Percentiles rank a stretch among this genome's conserved stretches.
Conservation (phyloP, 2,113 vertebrate species). For the Calidris pugnax region DNA sequence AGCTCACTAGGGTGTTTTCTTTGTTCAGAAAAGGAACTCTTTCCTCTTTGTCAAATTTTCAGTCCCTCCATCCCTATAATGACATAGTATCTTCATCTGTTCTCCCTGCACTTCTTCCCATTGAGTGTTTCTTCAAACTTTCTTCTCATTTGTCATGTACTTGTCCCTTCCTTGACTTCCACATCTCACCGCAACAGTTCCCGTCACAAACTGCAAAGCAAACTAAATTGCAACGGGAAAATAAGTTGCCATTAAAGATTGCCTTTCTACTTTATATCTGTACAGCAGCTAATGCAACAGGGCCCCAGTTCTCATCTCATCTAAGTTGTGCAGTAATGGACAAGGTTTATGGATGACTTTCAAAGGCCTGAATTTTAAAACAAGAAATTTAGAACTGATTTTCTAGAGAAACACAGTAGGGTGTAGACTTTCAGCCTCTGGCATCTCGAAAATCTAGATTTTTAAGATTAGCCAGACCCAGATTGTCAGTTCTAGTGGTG, state of each 20-base stretch:
- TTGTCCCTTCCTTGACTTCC: not conserved
- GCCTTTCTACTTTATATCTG: not conserved
- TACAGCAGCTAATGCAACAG: not conserved
- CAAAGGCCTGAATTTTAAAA: not conserved
- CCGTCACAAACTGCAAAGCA: not conserved
- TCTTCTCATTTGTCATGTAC: not conserved
- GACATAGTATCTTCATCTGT: not conserved
- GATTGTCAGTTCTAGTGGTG: not conserved
- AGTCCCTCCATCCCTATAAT: not conserved
- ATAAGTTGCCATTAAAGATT: not conserved
- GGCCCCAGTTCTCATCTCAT: accelerated
- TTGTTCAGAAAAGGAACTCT: not conserved
- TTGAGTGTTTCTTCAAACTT: not conserved
- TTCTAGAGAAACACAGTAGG: not conserved
- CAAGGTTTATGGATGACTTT: not conserved
- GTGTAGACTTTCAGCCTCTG: not conserved
- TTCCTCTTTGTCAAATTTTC: not conserved
- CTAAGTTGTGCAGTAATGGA: not conserved
- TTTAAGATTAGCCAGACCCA: not conserved
- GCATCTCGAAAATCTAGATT: not conserved
- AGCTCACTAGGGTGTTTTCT: not conserved
- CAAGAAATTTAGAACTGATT: not conserved
- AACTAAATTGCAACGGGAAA: not conserved
- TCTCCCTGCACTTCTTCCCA: not conserved
- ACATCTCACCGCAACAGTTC: not conserved